Evolutionary conservation across 2,888 invertebrate genomes (phyloP).

Genomic region (Eilema griseolum): DNA sequence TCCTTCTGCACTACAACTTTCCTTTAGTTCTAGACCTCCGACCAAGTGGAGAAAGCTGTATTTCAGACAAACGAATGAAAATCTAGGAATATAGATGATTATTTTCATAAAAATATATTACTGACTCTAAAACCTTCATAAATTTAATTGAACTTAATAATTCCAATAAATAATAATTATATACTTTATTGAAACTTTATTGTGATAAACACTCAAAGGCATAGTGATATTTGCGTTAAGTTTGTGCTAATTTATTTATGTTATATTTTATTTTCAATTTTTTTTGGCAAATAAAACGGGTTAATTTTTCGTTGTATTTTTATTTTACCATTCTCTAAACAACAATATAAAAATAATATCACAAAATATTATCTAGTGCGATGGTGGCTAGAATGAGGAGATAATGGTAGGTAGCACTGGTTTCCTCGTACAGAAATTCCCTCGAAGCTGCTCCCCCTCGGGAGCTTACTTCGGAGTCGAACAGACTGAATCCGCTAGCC

Average conservation of each 20-base stretch:
- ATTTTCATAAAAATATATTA: too few species aligned
- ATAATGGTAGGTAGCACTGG: too few species aligned
- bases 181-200: background rate
- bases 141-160: background rate
- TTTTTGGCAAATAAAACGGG: background rate
- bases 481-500: too few species aligned
- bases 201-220: slow-evolving; percentile 5
- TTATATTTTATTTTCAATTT: background rate
- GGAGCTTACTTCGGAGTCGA: too few species aligned
- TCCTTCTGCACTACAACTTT: background rate
- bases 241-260: background rate
- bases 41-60: background rate
- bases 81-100: background rate
- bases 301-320: slow-evolving; percentile 4
- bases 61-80: too few species aligned
- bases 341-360: background rate
- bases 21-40: background rate
- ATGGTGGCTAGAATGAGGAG: too few species aligned
- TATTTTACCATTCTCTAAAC: background rate
- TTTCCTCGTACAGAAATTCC: too few species aligned
- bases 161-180: slow-evolving; percentile 6
- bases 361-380: too few species aligned
- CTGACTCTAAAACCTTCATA: background rate
- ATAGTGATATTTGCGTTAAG: slow-evolving; percentile 12
- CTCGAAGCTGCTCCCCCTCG: too few species aligned